Evolutionary conservation across 1,140 invertebrate species (phyloP).

Genomic region (Bombus cullumanus): DNA sequence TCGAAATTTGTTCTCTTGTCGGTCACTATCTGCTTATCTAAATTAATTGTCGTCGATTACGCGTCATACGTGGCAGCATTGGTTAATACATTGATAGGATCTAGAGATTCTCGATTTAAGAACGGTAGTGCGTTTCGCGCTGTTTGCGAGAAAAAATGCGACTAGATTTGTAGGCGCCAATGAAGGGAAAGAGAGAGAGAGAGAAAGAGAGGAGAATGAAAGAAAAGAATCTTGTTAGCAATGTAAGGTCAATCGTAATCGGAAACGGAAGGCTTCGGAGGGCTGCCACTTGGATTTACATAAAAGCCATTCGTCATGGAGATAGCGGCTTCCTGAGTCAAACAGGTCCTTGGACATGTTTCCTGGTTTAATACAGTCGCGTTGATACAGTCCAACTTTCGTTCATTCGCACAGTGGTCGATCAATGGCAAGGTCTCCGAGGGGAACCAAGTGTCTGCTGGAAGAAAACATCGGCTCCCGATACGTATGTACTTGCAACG

Average conservation of each 20-base stretch:
- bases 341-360: slow-evolving; percentile 53
- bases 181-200: background rate
- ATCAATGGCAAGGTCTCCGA: slow-evolving; percentile 53
- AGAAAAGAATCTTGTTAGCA: background rate
- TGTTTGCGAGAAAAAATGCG: background rate
- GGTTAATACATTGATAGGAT: background rate
- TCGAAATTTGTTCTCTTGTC: background rate
- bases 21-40: background rate
- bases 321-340: slow-evolving; percentile 45
- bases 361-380: slow-evolving; percentile 32
- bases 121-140: background rate
- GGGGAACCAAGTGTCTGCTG: too few relatives aligned
- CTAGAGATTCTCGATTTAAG: background rate
- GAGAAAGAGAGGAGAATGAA: background rate
- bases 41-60: background rate
- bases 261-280: slow-evolving; percentile 37
- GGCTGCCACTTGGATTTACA: slow-evolving; percentile 42
- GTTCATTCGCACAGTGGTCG: slow-evolving; percentile 49
- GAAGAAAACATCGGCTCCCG: background rate
- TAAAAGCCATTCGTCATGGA: slow-evolving; percentile 56
- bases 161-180: background rate
- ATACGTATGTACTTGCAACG: background rate
- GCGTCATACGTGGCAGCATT: background rate
- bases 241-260: slow-evolving; percentile 39
- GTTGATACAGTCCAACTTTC: slow-evolving; percentile 34